Conservation (phyloP, 2,113 vertebrate species). For the Zingel zingel region DNA sequence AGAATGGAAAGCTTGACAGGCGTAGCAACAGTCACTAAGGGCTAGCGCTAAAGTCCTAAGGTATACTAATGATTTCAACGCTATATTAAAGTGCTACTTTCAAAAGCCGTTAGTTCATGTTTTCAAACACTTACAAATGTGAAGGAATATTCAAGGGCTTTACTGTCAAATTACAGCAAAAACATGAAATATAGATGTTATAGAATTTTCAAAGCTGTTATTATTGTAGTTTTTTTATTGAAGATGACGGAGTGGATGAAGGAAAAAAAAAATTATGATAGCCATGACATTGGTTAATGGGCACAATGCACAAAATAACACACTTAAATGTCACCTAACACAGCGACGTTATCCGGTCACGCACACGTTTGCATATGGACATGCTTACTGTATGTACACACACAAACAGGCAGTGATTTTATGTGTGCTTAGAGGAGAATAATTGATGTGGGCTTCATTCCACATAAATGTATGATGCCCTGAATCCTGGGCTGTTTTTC, state of each 20-base stretch:
- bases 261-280: not conserved
- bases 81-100: conserved; percentile 13
- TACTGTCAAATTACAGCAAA: conserved; percentile 2
- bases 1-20: not conserved
- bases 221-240: not conserved
- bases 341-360: conserved; percentile 15
- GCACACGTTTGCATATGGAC: conserved; percentile 12
- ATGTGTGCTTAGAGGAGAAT: conserved; percentile 56
- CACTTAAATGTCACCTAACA: conserved; percentile 29
- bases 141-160: conserved; percentile 7
- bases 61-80: conserved; percentile 11
- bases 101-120: conserved; percentile 29
- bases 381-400: conserved; percentile 7
- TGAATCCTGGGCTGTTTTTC: conserved; percentile 49
- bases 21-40: not conserved
- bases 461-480: conserved; percentile 61
- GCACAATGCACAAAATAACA: not conserved
- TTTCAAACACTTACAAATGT: conserved; percentile 40
- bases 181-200: conserved; percentile 23
- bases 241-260: not conserved
- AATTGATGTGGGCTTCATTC: conserved; percentile 59
- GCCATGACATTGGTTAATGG: not conserved
- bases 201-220: conserved; percentile 22
- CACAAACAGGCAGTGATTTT: conserved; percentile 31
- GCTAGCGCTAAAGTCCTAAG: not conserved